A percentile compares a stretch with the other conserved stretches of the same genome.
phyloP scores from a whole-genome alignment of 2,888 invertebrate species.

The Octodonta nipae region DNA sequence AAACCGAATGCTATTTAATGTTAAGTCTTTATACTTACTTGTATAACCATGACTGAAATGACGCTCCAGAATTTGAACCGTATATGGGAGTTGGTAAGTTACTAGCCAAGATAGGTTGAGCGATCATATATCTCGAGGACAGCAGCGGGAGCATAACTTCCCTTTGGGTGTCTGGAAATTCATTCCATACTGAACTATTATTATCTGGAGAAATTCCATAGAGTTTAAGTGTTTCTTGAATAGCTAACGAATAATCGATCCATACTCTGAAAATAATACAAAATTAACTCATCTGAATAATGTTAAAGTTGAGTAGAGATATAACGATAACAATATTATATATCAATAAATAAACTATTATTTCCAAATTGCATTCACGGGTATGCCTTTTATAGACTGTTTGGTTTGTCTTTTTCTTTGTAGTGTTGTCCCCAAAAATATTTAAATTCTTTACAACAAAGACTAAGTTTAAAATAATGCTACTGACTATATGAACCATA shows the following conservation, averaged over 20 bases:
- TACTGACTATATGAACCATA: too few species aligned
- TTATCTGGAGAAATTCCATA: conserved; percentile 55
- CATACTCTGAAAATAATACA: conserved; percentile 43
- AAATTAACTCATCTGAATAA: conserved; percentile 3
- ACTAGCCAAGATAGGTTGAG: conserved; percentile 23
- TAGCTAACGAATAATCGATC: conserved; percentile 68
- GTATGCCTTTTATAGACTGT: too few species aligned
- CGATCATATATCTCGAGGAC: conserved; percentile 48
- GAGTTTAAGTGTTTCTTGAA: conserved; percentile 62
- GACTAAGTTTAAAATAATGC: too few species aligned
- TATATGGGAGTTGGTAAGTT: conserved; percentile 40
- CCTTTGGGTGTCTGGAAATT: conserved; percentile 55
- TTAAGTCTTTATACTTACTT: conserved; percentile 36
- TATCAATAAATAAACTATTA: too few species aligned
- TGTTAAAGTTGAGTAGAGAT: too few species aligned
- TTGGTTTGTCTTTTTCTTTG: too few species aligned
- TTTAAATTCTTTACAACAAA: too few species aligned
- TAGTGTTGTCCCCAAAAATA: too few species aligned
- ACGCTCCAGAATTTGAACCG: conserved; percentile 52
- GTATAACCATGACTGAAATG: conserved; percentile 62
- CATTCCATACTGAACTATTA: conserved; percentile 49
- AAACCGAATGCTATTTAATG: not conserved
- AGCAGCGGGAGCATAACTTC: conserved; percentile 65
- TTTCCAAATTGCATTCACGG: too few species aligned
- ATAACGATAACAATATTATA: too few species aligned